phyloP scores from a whole-genome alignment of 2,797 vertebrate species.

The Phataginus tetradactyla region DNA sequence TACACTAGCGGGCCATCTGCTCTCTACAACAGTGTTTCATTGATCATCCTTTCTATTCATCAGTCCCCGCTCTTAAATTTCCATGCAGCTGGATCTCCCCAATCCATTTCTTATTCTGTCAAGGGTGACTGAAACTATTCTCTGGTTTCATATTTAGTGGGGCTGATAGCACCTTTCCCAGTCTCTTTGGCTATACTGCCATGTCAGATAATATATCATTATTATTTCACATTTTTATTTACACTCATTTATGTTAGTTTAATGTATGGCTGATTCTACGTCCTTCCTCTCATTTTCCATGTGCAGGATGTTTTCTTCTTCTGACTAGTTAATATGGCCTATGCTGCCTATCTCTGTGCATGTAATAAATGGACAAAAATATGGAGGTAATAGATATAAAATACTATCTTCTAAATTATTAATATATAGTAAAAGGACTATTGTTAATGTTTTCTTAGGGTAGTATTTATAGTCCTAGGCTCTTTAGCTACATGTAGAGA shows the following conservation, averaged over 20 bases:
- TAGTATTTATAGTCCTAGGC: not conserved
- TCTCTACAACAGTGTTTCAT: not conserved
- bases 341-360: not conserved
- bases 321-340: not conserved
- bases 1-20: not conserved
- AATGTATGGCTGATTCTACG: not conserved
- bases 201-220: not conserved
- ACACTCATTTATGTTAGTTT: not conserved
- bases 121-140: not conserved
- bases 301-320: not conserved
- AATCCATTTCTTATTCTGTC: not conserved
- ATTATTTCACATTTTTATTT: not conserved
- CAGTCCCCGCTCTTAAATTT: not conserved
- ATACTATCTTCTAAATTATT: not conserved
- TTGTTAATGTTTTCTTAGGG: slow-evolving; percentile 1
- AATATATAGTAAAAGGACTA: not conserved
- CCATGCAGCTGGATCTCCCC: not conserved
- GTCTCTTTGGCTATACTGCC: not conserved
- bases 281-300: not conserved
- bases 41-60: not conserved
- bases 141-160: not conserved
- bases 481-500: not conserved
- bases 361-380: not conserved
- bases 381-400: not conserved
- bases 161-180: not conserved